Evolutionary conservation across 2,888 invertebrate genomes (phyloP), one percentile per base, ranked within the genome.

Genomic region (Dermolepida albohirtum): DNA sequence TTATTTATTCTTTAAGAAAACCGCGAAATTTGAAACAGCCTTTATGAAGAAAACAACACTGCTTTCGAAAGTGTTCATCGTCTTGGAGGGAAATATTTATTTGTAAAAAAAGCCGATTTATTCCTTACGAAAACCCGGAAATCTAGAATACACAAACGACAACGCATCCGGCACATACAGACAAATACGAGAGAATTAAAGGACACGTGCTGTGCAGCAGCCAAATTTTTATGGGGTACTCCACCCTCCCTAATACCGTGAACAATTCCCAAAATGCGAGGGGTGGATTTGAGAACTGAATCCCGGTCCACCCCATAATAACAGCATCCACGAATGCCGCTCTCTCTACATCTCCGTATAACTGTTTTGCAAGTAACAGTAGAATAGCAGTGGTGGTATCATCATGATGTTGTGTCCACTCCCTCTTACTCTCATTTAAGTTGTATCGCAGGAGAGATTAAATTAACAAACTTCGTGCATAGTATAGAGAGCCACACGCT

Each of bases 151-250:
- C 40, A 55, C 39, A 54, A 55, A 55, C n/a, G 7, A 34, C 29
- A 14, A 67, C 63, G 67, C 70, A 68, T 69, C 73, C 71, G 70
- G 71, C 68, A 68, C 67, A 74, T 71, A 67, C 71, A 71, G 66
- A 63, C 69, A 34, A 34, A 34, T 34, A 34, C 34, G 34, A 10
- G 34, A 34, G 34, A 34, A 74, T 74, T 76, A 74, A 73, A 55
- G 65, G 68, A 71, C 75, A 76, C 74, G 75, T 75, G 75, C 73
- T 64, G 62, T 66, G 69, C 68, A 72, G 57, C 52, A 65, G 70
- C 63, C 70, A 6, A 34, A 7, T 34, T 34, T 34, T 71, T 63
- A 55, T 16, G 59, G 54, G 71, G 67, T 51, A 10, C 49, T 67
- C 69, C 69, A 65, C 71, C 71, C 34, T 34, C 71, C 65, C 71